Evolutionary conservation across 2,797 vertebrate genomes (phyloP).

Genomic region (Catamblyrhynchus diadema): DNA sequence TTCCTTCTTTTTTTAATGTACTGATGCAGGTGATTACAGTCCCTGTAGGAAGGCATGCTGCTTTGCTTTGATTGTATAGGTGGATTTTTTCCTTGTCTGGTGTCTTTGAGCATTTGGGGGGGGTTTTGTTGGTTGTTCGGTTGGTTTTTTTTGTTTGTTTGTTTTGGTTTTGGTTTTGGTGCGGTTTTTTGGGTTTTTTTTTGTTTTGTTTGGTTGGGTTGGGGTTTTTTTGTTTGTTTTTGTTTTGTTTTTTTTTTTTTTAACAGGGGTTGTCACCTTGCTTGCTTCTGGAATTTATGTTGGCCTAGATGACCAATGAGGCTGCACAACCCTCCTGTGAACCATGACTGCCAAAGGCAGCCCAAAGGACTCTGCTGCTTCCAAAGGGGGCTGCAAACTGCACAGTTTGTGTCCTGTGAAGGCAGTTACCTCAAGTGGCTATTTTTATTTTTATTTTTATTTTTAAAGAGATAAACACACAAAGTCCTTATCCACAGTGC

Average conservation of each 20-base stretch:
- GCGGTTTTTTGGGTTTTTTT: neutral
- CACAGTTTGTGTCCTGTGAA: neutral
- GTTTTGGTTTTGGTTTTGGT: neutral
- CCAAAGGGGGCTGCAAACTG: neutral
- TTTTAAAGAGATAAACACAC: neutral
- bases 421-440: neutral
- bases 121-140: no score
- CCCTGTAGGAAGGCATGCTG: neutral
- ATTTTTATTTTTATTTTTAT: no score
- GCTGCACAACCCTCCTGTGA: neutral
- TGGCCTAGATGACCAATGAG: neutral
- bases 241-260: no score
- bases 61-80: neutral
- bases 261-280: neutral
- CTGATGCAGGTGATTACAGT: neutral
- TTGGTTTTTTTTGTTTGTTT: no score
- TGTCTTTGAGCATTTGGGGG: neutral
- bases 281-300: neutral
- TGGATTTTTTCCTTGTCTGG: rapidly evolving
- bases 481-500: neutral
- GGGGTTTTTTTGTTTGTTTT: no score
- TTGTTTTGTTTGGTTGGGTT: no score
- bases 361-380: neutral
- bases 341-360: neutral
- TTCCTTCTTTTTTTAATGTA: neutral